Percentiles rank a stretch among this genome's conserved stretches.
phyloP scores from a whole-genome alignment of 35 echinoderm and acorn worm species.

The Ophiothrix spiculata region DNA sequence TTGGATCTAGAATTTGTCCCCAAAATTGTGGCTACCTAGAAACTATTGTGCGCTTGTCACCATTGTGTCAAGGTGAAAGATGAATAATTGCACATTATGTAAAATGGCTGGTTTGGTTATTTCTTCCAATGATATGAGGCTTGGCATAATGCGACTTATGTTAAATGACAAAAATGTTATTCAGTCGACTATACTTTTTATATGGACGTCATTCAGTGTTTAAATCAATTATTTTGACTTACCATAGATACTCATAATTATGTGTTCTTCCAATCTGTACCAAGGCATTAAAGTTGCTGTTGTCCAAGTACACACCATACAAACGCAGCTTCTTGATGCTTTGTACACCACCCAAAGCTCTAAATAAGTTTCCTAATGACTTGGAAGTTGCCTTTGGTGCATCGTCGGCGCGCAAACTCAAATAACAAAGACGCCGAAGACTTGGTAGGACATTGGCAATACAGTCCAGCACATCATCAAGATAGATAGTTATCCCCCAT shows the following conservation, averaged over 20 bases:
- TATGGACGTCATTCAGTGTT: not conserved
- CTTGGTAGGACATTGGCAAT: not conserved
- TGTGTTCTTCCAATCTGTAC: not conserved
- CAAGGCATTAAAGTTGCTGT: not conserved
- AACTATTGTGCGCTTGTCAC: too few relatives aligned
- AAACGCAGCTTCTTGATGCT: not conserved
- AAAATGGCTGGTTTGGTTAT: too few relatives aligned
- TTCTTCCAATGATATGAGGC: not conserved
- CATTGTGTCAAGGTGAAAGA: too few relatives aligned
- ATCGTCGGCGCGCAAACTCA: not conserved
- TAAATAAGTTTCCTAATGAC: not conserved
- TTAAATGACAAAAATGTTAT: not conserved
- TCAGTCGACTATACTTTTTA: not conserved
- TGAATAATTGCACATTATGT: too few relatives aligned
- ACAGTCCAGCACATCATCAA: not conserved
- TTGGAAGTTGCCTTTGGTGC: not conserved
- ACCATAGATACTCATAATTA: not conserved
- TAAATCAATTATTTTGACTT: not conserved
- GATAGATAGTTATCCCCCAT: not conserved
- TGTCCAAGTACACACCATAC: not conserved
- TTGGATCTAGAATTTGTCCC: too few relatives aligned
- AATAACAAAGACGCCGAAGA: not conserved
- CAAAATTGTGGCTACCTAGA: too few relatives aligned
- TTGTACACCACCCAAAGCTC: not conserved
- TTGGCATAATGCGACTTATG: not conserved